Percentiles rank a stretch among this genome's conserved stretches.
Evolutionary conservation across 2,113 vertebrate species (phyloP).

Genomic region (Cnemophilus loriae): DNA sequence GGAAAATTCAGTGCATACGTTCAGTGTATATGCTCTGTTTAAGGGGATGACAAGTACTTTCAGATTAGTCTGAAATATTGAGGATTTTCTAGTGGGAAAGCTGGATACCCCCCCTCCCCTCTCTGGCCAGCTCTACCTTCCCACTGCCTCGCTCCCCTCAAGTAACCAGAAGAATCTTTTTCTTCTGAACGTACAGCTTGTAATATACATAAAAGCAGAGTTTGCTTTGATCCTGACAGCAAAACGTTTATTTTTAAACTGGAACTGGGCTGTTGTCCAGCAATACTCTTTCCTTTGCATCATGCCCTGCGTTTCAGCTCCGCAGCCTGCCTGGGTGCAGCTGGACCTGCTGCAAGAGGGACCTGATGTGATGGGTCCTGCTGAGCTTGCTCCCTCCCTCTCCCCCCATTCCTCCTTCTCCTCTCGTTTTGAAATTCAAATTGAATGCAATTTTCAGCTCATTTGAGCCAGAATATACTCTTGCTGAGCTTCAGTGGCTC

Average conservation of each 20-base stretch:
- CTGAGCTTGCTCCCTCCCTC: background rate
- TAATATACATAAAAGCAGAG: slow-evolving; percentile 71
- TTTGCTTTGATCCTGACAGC: slow-evolving; percentile 78
- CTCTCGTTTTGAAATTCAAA: slow-evolving; percentile 84
- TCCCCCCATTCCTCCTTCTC: slow-evolving; percentile 14
- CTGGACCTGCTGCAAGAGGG: slow-evolving; percentile 63
- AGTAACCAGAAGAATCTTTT: slow-evolving; percentile 63
- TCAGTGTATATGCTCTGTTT: background rate
- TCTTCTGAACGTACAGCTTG: slow-evolving; percentile 56
- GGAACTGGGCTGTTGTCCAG: slow-evolving; percentile 72
- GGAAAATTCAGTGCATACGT: background rate
- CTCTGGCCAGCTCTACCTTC: background rate
- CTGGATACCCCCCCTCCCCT: background rate
- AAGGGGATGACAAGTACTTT: background rate
- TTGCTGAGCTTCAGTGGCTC: slow-evolving; percentile 82
- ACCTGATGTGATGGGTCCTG: slow-evolving; percentile 53
- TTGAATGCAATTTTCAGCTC: slow-evolving; percentile 86
- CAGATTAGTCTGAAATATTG: slow-evolving; percentile 6
- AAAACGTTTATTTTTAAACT: slow-evolving; percentile 80
- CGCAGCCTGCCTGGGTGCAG: slow-evolving; percentile 26
- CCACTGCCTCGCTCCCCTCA: background rate
- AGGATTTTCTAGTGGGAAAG: slow-evolving; percentile 3
- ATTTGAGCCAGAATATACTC: slow-evolving; percentile 86
- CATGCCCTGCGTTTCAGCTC: slow-evolving; percentile 58
- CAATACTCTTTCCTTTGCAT: slow-evolving; percentile 64